Base-by-base conservation (phyloP, 1,140 invertebrate genomes). In the Triops longicaudatus region DNA sequence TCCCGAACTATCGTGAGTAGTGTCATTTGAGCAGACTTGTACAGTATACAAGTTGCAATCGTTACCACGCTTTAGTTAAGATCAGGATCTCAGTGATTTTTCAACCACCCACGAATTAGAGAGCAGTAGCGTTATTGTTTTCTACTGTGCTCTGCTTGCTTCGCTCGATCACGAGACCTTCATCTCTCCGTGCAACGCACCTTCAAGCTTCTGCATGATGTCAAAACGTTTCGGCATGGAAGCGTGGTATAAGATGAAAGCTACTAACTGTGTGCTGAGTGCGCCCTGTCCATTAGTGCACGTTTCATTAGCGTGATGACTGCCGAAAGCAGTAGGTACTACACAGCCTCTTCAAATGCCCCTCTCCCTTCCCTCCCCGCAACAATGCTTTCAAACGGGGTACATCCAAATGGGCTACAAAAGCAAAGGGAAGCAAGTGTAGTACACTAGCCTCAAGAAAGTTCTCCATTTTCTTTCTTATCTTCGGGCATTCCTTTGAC, bases 271-370 rank as follows among this genome's bases (percentile, higher is more conserved):
- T 5, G 50, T 63, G 17, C 22, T 22, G 50, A 63, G 50, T 63
- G 50, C 50, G 50, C 50, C 17, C 17, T 14, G 22, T 63, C 50
- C 50, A 63, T 63, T 63, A 63, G 50, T 63, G 50, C 50, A 63
- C 50, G 50, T 63, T 63, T 63, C 50, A 63, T 63, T 63, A 63
- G 50, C 50, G 50, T 63, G 50, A 63, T 63, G 50, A 63, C 50
- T 14, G 50, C 10, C 14, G 50, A 22, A 63, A 14, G n/a, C n/a
- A 63, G 14, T 1, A n/a, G 10, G 50, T 22, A n/a, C 17, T 22
- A 63, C 17, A 17, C 44, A 63, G 44, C 44, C 44, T 22, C 44
- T 63, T 63, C 22, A 63, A 63, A 22, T 63, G 0, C 50, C 50
- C 50, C 50, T 63, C 50, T 63, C 17, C 17, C 17, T 44, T 17